Percentiles rank a stretch among this genome's conserved stretches.
phyloP scores from a whole-genome alignment of 2,888 invertebrate genomes.

The Drosophila infuscata region DNA sequence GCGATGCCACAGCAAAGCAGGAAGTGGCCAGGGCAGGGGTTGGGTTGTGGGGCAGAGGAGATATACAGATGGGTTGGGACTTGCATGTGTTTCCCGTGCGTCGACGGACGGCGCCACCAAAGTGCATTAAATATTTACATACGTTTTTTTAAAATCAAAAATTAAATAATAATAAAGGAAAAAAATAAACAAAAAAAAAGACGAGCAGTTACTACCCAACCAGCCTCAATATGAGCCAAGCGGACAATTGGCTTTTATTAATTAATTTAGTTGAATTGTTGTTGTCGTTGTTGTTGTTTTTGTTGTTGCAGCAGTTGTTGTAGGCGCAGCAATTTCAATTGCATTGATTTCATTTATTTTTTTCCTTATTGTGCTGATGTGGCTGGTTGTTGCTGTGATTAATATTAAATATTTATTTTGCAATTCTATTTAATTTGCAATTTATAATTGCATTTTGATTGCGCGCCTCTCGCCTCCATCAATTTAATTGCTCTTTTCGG shows the following conservation, averaged over 20 bases:
- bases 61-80: neutral
- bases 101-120: conserved; percentile 36
- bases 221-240: conserved; percentile 21
- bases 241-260: conserved; percentile 70
- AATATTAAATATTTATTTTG: conserved; percentile 79
- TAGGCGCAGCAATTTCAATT: conserved; percentile 37
- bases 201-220: neutral
- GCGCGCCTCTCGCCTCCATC: conserved; percentile 37
- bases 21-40: conserved; percentile 16
- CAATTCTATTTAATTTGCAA: conserved; percentile 77
- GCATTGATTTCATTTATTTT: conserved; percentile 35
- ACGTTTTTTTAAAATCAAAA: conserved; percentile 66
- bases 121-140: conserved; percentile 73
- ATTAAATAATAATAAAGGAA: conserved; percentile 68
- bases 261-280: conserved; percentile 74
- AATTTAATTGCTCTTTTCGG: conserved; percentile 49
- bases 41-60: neutral
- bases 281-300: conserved; percentile 28
- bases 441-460: conserved; percentile 76
- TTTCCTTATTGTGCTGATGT: conserved; percentile 30
- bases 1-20: conserved; percentile 15
- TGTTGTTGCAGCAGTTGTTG: conserved; percentile 27
- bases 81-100: conserved; percentile 28
- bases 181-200: conserved; percentile 3
- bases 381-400: conserved; percentile 47